Base-by-base conservation (phyloP, 2,888 invertebrate genomes). In the Calliscelio sp. region DNA sequence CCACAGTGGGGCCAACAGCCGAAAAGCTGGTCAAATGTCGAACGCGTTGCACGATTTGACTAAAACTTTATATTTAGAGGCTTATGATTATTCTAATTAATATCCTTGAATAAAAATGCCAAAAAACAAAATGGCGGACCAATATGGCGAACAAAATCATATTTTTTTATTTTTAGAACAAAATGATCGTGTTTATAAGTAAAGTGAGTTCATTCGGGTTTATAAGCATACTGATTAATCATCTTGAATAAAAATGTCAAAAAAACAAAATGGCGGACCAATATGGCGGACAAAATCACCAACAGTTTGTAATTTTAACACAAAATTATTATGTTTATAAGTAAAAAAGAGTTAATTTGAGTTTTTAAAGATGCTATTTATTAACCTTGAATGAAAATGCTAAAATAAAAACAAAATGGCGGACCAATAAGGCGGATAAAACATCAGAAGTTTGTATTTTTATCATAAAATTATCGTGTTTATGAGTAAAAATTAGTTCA, bases 31-130 rank as follows among this genome's bases (percentile, higher is more conserved):
- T 14, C 38, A 38, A 38, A 55, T 25, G 24, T 59, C 28, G 28
- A 28, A 28, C 28, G 28, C 28, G 28, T 28, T 28, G 94, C 8
- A 28, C 28, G 28, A 28, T 28, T 28, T 28, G 28, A 28, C 28
- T 28, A 8, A 28, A 28, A 28, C 28, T 28, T 28, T 28, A 28
- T 28, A 28, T 28, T 28, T 0, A 93, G 92, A 53, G 38, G 38
- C 38, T 38, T 38, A 38, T 38, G 3, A 38, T 38, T 11, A 38
- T 38, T 38, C 28, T 49, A 38, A 14, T 8, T 38, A 38, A 38
- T 38, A 38, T 38, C 38, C 10, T 22, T 38, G 16, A 51, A 46
- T 44, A 25, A 20, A 25, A 7, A 65, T 46, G 25, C 44, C 22
- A 65, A 46, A 65, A 46, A 46, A 28, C 22, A 44, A 65, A 38